phyloP scores from a whole-genome alignment of 2,888 invertebrate species.

The Spodoptera exigua region DNA sequence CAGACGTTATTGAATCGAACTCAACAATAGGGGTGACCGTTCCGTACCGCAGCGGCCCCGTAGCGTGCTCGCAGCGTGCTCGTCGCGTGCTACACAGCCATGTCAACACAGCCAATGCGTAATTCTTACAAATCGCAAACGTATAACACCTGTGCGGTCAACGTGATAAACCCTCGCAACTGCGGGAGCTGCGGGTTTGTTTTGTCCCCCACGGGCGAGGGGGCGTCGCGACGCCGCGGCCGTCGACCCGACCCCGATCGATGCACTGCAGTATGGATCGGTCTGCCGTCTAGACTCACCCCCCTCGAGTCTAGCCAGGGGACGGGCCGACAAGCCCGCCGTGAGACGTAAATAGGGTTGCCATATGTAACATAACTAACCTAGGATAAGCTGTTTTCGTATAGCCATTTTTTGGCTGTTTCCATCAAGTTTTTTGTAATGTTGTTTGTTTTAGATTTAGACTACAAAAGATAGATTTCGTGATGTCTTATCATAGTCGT shows the following conservation, averaged over 20 bases:
- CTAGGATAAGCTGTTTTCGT: slow-evolving; percentile 58
- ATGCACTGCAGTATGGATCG: slow-evolving; percentile 87
- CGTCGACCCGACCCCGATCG: slow-evolving; percentile 79
- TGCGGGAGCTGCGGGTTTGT: slow-evolving; percentile 69
- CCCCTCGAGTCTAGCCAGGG: slow-evolving; percentile 47
- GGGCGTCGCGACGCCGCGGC: slow-evolving; percentile 70
- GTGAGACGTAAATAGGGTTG: slow-evolving; percentile 62
- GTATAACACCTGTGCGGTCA: slow-evolving; percentile 76
- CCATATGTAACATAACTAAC: slow-evolving; percentile 60
- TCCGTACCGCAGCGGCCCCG: neutral
- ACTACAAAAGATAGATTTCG: neutral
- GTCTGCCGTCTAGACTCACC: slow-evolving; percentile 85
- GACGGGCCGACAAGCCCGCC: slow-evolving; percentile 44
- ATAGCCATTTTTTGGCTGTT: slow-evolving; percentile 25
- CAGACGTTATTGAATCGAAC: neutral
- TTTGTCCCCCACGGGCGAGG: slow-evolving; percentile 67
- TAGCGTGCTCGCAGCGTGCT: slow-evolving; percentile 4
- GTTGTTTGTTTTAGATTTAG: neutral
- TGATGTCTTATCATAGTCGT: neutral
- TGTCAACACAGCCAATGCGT: slow-evolving; percentile 39
- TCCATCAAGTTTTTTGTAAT: neutral
- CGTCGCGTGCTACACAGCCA: slow-evolving; percentile 8
- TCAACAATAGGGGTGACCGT: neutral
- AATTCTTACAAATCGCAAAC: slow-evolving; percentile 64
- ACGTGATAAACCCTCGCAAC: slow-evolving; percentile 59